Evolutionary conservation across 2,888 invertebrate genomes (phyloP).

Genomic region (Trachelus tabidus): DNA sequence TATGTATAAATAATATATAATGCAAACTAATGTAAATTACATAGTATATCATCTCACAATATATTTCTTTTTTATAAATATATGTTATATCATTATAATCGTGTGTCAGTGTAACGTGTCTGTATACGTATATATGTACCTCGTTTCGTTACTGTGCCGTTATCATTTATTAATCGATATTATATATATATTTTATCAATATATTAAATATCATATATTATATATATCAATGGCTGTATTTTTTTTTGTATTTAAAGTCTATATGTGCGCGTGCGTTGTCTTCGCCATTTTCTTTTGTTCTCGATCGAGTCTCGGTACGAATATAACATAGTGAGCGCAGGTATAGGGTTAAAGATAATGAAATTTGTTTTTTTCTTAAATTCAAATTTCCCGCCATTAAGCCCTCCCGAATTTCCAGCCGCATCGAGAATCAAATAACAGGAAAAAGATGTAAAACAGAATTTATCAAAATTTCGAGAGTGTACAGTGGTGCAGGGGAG

Average conservation of each 20-base stretch:
- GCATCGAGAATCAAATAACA: not conserved
- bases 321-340: no score
- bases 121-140: slow-evolving; percentile 27
- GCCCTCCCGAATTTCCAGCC: not conserved
- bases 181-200: slow-evolving; percentile 46
- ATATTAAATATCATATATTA: slow-evolving; percentile 37
- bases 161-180: slow-evolving; percentile 22
- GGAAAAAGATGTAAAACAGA: not conserved
- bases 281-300: not conserved
- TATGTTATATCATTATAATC: slow-evolving; percentile 50
- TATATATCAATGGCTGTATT: slow-evolving; percentile 34
- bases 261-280: not conserved
- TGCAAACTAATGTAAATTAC: slow-evolving; percentile 53
- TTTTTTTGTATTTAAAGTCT: not conserved
- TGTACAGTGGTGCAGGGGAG: not conserved
- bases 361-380: no score
- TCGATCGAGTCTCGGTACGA: not conserved
- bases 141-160: slow-evolving; percentile 47
- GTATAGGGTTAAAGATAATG: no score
- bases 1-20: slow-evolving; percentile 40
- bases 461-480: not conserved
- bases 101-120: slow-evolving; percentile 1
- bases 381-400: not conserved
- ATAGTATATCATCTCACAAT: slow-evolving; percentile 42
- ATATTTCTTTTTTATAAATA: slow-evolving; percentile 55